Evolutionary conservation across 2,797 vertebrate genomes (phyloP), one percentile per base, ranked within the genome.

Genomic region (Melanotaenia pygmaea): DNA sequence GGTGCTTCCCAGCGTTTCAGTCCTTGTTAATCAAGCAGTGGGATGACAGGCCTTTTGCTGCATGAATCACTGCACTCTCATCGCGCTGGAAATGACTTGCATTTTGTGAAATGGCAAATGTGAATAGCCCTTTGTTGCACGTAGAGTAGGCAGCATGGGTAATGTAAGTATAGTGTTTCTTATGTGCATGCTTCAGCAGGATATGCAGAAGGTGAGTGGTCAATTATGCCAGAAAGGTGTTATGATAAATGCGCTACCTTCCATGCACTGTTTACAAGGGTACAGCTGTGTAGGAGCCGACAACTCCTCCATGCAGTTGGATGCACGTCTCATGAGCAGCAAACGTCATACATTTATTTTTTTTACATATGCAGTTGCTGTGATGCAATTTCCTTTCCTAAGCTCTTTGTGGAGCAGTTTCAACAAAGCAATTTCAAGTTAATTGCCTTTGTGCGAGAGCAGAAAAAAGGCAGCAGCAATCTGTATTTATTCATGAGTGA

Each of bases 391-490:
- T 85, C 81, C 86, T 79, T 70, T 50, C 43, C 71, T 79, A 68
- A 88, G 80, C 83, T 72, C 77, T 87, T 90, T 80, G 74, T 85
- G 77, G 71, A 79, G 80, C 87, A 85, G 81, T 90, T 92, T 86
- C 81, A 88, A 85, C 87, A 91, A 90, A 91, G 81, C 85, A 90
- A 93, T 94, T 90, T 90, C 72, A 83, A 89, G 83, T 91, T 92
- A 92, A 94, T 93, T 91, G 85, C 78, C 76, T 89, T 83, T 74
- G 84, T 87, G 79, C 81, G 79, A 78, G 77, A 70, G 70, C 26
- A 35, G 30, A 64, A 69, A 76, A 72, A 70, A 24, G 26, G 10
- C 64, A 78, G 34, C 57, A 16, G 26, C 78, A 73, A 70, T 85
- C 71, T 80, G 72, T 85, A 85, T 86, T 85, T 88, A 90, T 88